Base-by-base conservation (phyloP, 2,113 vertebrate genomes). In the Camelus dromedarius region DNA sequence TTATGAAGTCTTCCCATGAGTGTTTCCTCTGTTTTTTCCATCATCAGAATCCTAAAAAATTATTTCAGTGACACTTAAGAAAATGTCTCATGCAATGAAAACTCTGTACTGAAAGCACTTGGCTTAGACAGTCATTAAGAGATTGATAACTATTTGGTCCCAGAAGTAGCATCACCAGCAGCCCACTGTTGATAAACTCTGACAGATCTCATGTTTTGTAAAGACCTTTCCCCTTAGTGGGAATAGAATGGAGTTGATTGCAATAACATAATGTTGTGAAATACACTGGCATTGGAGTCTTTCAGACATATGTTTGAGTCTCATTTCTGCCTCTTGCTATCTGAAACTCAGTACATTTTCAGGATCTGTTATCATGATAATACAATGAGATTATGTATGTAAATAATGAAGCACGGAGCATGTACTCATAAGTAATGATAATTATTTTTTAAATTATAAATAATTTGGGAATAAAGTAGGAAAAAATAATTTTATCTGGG, bases 171-270 rank as follows among this genome's bases (percentile, higher is more conserved):
- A 89, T 72, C 24, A 67, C 14, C 26, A 89, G 60, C 15, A 75
- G 72, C 75, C 19, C 8, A 20, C 46, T 88, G 30, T 58, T 35
- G n/a, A 73, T 80, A 80, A 76, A 58, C 28, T 72, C n/a, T 91
- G 26, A 76, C 11, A 42, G n/a, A 84, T 73, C 82, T 42, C 73
- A 82, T 32, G 14, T 72, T 91, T 89, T 73, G 14, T 50, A 32
- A 86, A 52, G 46, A 70, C 26, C 24, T 84, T 97, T 95, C 20
- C 19, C 30, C 75, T 94, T 80, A 89, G 70, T 46, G 93, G 60
- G 81, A 81, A 81, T 9, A 76, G 67, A 93, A 60, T 72, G 26
- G 19, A 75, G 20, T 52, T 62, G 50, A 73, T 7, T 93, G 42
- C 54, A 77, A 13, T 46, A 67, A 60, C 70, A 54, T 62, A 75